phyloP scores from a whole-genome alignment of 2,113 vertebrate genomes.

The Sigmodon hispidus region DNA sequence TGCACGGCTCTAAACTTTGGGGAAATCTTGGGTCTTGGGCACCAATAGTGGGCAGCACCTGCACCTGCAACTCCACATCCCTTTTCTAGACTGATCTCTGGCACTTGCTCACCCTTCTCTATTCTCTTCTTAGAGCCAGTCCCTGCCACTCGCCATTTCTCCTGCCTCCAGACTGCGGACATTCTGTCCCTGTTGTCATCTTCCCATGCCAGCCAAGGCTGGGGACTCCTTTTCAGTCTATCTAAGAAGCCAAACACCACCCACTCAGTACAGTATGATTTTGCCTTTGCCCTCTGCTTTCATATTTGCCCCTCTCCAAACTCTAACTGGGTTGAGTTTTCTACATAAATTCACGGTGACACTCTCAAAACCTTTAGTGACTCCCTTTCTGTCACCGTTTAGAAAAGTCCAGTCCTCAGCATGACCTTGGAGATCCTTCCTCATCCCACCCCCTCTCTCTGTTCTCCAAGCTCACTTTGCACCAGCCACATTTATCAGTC shows the following conservation, averaged over 20 bases:
- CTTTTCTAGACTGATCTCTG: background rate
- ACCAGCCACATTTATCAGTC: background rate
- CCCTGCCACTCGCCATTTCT: background rate
- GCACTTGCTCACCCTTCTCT: background rate
- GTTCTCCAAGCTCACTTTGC: background rate
- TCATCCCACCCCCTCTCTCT: background rate
- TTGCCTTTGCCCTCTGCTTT: background rate
- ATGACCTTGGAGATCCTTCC: background rate
- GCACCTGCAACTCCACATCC: rapidly evolving
- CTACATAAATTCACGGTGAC: background rate
- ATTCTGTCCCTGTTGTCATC: background rate
- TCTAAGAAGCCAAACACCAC: background rate
- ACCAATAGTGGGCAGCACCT: background rate
- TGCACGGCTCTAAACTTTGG: background rate
- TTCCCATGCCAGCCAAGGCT: background rate
- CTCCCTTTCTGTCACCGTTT: background rate
- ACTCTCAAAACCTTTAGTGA: background rate
- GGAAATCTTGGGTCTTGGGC: background rate
- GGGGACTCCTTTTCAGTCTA: background rate
- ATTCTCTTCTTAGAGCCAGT: background rate
- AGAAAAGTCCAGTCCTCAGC: background rate
- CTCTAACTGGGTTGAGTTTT: background rate
- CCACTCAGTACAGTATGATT: background rate
- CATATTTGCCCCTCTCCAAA: background rate
- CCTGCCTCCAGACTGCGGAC: background rate